Evolutionary conservation across 2,113 vertebrate species (phyloP).

Genomic region (Smithornis capensis): DNA sequence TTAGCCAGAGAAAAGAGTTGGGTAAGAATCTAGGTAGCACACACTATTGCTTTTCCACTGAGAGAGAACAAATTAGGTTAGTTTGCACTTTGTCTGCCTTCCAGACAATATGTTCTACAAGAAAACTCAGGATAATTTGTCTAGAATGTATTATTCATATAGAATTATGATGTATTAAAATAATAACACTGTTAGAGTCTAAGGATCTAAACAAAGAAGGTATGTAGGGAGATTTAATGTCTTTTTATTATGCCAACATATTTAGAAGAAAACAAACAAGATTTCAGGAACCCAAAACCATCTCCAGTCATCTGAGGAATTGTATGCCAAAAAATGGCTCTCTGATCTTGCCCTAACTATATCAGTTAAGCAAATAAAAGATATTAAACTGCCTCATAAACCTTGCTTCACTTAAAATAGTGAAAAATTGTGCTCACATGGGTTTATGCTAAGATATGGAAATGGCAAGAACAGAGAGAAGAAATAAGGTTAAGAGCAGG

Average conservation of each 20-base stretch:
- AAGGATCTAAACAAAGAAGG: background rate
- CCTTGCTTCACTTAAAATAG: background rate
- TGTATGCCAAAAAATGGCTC: background rate
- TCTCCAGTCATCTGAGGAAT: background rate
- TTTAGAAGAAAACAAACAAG: background rate
- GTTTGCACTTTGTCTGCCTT: background rate
- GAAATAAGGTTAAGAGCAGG: slow-evolving; percentile 34
- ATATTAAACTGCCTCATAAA: slow-evolving; percentile 2
- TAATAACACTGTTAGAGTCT: background rate
- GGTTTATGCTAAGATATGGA: background rate
- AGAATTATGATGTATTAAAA: background rate
- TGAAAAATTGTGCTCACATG: background rate
- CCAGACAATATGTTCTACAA: background rate
- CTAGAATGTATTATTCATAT: background rate
- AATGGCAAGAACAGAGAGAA: background rate
- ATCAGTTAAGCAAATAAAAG: background rate
- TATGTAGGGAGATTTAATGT: background rate
- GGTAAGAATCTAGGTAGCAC: background rate
- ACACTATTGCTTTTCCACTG: background rate
- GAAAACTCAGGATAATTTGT: background rate
- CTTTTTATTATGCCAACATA: background rate
- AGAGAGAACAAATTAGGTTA: background rate
- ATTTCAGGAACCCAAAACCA: background rate
- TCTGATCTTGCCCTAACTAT: background rate
- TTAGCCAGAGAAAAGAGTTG: background rate